phyloP scores from a whole-genome alignment of 1,140 invertebrate genomes.

The Diachasma alloeum region DNA sequence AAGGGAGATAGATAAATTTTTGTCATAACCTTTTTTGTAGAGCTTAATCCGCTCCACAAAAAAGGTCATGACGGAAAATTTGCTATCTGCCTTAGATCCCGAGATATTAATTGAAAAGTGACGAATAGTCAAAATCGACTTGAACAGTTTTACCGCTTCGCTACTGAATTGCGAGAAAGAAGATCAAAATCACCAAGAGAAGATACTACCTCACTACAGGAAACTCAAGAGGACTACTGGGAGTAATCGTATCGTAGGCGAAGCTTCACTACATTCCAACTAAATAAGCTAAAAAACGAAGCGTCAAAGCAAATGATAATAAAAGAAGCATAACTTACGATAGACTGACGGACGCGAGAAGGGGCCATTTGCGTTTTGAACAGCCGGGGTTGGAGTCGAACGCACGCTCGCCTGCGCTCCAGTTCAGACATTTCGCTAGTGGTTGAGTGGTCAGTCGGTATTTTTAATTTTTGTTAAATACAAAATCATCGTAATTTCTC shows the following conservation, averaged over 20 bases:
- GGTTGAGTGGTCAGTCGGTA: conserved; percentile 20
- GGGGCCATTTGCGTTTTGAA: conserved; percentile 57
- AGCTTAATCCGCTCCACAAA: too few species aligned
- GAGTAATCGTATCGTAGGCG: background rate
- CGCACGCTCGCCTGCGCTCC: conserved; percentile 58
- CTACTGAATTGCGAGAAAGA: conserved; percentile 3
- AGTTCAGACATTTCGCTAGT: conserved; percentile 53
- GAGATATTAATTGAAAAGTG: too few species aligned
- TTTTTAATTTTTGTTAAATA: conserved; percentile 8
- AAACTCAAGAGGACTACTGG: conserved; percentile 3
- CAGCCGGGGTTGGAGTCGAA: conserved; percentile 50
- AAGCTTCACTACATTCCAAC: conserved; percentile 42
- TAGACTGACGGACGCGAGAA: conserved; percentile 63
- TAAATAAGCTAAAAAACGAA: conserved; percentile 51
- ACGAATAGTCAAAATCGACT: too few species aligned
- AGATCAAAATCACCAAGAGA: background rate
- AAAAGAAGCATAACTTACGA: conserved; percentile 68
- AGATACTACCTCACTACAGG: conserved; percentile 22
- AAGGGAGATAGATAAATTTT: too few species aligned
- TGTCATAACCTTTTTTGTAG: too few species aligned
- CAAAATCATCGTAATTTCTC: background rate
- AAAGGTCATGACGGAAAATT: too few species aligned
- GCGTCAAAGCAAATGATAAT: conserved; percentile 65
- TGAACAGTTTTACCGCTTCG: background rate
- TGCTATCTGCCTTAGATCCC: too few species aligned